Percentiles rank a stretch among this genome's conserved stretches.
Evolutionary conservation across 2,888 invertebrate species (phyloP).

Genomic region (Galerucella nymphaeae): DNA sequence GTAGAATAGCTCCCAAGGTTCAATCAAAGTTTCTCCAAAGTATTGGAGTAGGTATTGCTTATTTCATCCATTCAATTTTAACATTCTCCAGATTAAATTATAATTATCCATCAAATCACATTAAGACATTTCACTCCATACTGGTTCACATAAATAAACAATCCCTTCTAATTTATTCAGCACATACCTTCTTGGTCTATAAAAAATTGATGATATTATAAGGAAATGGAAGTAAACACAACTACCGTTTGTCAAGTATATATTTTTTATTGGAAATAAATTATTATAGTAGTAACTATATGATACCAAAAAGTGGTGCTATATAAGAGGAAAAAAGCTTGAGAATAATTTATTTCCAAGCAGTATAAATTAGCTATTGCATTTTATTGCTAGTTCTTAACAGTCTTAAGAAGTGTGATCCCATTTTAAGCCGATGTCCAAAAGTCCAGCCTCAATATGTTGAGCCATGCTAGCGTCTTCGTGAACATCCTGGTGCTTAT

Average conservation of each 20-base stretch:
- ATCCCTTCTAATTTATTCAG: conserved; percentile 1
- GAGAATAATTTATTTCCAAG: conserved; percentile 13
- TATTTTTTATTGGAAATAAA: conserved; percentile 17
- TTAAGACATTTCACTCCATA: no score
- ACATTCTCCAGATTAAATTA: no score
- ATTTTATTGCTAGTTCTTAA: conserved; percentile 34
- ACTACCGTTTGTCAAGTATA: background rate
- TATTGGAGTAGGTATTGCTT: no score
- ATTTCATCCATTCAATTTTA: no score
- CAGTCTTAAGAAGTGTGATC: conserved; percentile 38
- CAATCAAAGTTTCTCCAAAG: no score
- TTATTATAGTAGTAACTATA: conserved; percentile 5
- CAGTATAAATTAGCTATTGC: conserved; percentile 21
- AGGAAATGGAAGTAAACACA: background rate
- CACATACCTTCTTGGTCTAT: background rate
- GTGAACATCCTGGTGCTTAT: conserved; percentile 77
- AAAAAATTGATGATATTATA: background rate
- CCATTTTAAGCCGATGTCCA: conserved; percentile 69
- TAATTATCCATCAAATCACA: no score
- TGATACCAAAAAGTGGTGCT: conserved; percentile 17
- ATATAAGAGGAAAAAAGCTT: conserved; percentile 12
- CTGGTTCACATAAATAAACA: no score
- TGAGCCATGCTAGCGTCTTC: conserved; percentile 71
- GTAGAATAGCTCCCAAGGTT: no score
- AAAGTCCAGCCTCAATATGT: conserved; percentile 76